Evolutionary conservation across 1,140 invertebrate species (phyloP).

Genomic region (Drosophila littoralis): DNA sequence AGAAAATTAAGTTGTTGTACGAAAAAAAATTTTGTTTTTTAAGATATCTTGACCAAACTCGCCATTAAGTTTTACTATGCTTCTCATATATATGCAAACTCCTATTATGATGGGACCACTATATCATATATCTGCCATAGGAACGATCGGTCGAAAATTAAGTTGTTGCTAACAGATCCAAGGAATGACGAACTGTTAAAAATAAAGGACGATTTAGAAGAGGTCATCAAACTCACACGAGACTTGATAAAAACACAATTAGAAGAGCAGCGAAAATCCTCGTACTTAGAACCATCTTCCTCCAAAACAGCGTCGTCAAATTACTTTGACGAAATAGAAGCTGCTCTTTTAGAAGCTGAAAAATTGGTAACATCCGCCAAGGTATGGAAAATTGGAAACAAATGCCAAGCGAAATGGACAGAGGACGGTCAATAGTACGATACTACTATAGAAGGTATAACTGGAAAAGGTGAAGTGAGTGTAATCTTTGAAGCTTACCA

Average conservation of each 20-base stretch:
- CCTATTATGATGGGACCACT: too few species aligned
- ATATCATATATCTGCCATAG: too few species aligned
- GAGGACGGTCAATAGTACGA: conserved; percentile 96
- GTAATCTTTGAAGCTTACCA: conserved; percentile 95
- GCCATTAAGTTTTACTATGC: too few species aligned
- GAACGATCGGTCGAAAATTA: too few species aligned
- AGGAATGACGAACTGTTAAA: conserved; percentile 96
- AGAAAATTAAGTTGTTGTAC: too few species aligned
- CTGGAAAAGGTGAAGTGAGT: conserved; percentile 93
- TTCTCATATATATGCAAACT: too few species aligned
- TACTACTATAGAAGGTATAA: conserved; percentile 94
- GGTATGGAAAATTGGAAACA: conserved; percentile 92
- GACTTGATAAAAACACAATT: conserved; percentile 95
- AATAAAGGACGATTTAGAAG: conserved; percentile 95
- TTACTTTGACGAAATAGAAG: conserved; percentile 85
- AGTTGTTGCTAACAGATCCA: conserved; percentile 94
- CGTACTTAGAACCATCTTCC: conserved; percentile 84
- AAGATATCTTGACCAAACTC: too few species aligned
- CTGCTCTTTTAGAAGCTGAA: conserved; percentile 87
- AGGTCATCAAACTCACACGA: conserved; percentile 96
- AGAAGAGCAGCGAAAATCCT: conserved; percentile 88
- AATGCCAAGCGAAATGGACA: conserved; percentile 93
- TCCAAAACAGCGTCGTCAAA: conserved; percentile 78
- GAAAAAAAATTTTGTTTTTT: too few species aligned
- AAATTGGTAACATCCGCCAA: conserved; percentile 84